Evolutionary conservation across 2,797 vertebrate species (phyloP).

Genomic region (Labroides dimidiatus): DNA sequence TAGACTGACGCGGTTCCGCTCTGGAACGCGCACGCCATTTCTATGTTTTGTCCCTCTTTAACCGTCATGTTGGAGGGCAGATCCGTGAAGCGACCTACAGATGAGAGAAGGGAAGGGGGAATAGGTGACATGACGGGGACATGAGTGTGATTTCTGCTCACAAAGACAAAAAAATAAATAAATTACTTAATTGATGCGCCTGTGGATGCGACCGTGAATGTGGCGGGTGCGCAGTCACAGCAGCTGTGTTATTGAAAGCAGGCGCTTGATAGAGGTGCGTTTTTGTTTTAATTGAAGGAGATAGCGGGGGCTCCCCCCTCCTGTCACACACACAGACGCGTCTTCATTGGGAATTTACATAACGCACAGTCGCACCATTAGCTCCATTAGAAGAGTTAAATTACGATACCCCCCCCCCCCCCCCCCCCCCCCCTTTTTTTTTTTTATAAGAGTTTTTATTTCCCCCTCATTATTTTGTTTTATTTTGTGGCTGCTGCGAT

Average conservation of each 20-base stretch:
- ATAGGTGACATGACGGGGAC: slow-evolving; percentile 5
- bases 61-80: slow-evolving; percentile 93
- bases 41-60: slow-evolving; percentile 94
- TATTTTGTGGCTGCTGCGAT: background rate
- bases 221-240: background rate
- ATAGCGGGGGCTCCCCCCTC: slow-evolving; percentile 1
- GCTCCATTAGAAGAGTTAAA: slow-evolving; percentile 17
- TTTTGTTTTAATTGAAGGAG: slow-evolving; percentile 40
- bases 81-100: slow-evolving; percentile 95
- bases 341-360: slow-evolving; percentile 48
- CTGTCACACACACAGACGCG: slow-evolving; percentile 28
- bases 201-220: slow-evolving; percentile 7
- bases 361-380: slow-evolving; percentile 15
- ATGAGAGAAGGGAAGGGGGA: slow-evolving; percentile 52
- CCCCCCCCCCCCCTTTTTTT: too few relatives aligned
- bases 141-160: slow-evolving; percentile 21
- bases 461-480: rapidly evolving
- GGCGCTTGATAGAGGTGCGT: slow-evolving; percentile 29
- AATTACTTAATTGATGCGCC: slow-evolving; percentile 2
- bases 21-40: slow-evolving; percentile 97
- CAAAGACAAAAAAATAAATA: slow-evolving; percentile 20
- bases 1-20: slow-evolving; percentile 93
- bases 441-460: too few relatives aligned
- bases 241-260: slow-evolving; percentile 11
- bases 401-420: too few relatives aligned